Base-by-base conservation (phyloP, 2,797 vertebrate genomes). In the Tokudaia muenninki region DNA sequence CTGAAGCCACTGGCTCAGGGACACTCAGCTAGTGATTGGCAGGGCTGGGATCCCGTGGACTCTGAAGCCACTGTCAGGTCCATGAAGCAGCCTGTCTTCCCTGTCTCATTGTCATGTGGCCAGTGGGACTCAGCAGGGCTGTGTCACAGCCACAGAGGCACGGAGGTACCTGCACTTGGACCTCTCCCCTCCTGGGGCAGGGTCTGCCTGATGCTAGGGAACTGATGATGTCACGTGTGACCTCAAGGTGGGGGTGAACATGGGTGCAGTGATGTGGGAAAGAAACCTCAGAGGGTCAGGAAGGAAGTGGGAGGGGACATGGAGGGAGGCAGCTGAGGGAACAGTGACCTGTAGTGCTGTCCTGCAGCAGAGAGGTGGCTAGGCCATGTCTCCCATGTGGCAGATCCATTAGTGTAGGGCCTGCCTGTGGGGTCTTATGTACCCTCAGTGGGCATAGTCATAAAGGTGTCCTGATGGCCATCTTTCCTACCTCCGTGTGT, bases 91-190 rank as follows among this genome's bases (percentile, higher is more conserved):
- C 65, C 55, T 22, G n/a, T 50, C 65, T 52, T 9, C 11, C 13
- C 16, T 47, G 10, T 55, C 7, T 8, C 4, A 2, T 21, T 8
- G 16, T 7, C 7, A 7, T 3, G 57, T 52, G 80, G 11, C 70
- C 21, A 31, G 4, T 0, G 0, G 47, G 57, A 55, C 78, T 22
- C 34, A 17, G 0, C 0, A 0, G 57, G 22, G 13, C 2, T 17
- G 1, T 24, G 41, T 19, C 86, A 22, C 34, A 19, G 41, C 31
- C 37, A 2, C 4, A 8, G 3, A 47, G 19, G 29, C 44, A 24
- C 31, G 31, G 37, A 55, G 77, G 21, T 67, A 50, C 41, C 44
- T 34, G 8, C 13, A 7, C 55, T 34, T 26, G 50, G 21, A 2
- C 29, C 11, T 80, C 31, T 37, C 55, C 24, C 13, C 22, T 50